These are phyloP conservation scores for Grus americana DNA, from an alignment of 2,113 vertebrate species.

Conservation along the genomic window DNA sequence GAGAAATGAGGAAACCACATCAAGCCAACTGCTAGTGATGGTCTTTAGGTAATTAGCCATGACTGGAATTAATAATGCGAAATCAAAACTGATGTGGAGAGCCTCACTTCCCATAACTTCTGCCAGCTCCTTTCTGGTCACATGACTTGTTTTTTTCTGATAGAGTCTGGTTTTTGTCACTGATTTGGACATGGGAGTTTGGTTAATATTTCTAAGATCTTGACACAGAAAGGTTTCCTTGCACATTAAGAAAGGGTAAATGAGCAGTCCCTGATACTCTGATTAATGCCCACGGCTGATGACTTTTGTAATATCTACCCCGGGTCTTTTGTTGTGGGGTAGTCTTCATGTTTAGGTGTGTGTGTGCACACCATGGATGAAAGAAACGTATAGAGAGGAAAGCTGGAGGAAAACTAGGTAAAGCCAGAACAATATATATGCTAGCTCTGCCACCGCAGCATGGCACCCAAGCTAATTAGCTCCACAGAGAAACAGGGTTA, in stretches of 20 bases:
- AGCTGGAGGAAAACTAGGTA: not conserved
- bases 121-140: not conserved
- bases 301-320: not conserved
- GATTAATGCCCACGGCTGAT: not conserved
- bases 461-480: not conserved
- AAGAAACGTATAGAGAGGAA: not conserved
- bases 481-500: not conserved
- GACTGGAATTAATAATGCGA: not conserved
- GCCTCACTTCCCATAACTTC: not conserved
- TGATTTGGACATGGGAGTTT: not conserved
- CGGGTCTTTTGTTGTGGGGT: not conserved
- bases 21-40: not conserved
- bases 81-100: not conserved
- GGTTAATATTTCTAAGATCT: not conserved
- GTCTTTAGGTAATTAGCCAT: not conserved
- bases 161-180: not conserved
- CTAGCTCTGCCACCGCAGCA: not conserved
- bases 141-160: accelerated
- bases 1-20: not conserved
- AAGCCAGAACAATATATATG: not conserved
- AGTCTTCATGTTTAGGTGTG: not conserved
- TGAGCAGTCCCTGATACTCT: not conserved
- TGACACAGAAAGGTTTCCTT: not conserved
- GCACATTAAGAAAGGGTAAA: not conserved
- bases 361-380: not conserved